Conservation (phyloP, 1,140 invertebrate species). For the Drosophila malerkotliana region DNA sequence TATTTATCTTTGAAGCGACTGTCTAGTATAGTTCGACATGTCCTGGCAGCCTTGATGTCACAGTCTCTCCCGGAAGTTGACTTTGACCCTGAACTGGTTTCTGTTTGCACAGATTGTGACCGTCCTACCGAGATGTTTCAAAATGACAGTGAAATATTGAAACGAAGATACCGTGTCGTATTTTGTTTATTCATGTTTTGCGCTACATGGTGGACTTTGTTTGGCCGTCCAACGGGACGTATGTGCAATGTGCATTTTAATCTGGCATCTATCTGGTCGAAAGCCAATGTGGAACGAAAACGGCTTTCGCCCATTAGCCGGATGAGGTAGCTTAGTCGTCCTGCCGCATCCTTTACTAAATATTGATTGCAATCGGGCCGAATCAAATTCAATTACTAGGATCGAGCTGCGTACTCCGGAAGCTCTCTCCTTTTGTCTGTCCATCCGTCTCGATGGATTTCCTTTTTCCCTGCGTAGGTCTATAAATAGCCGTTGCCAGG, state of each 20-base stretch:
- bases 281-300: slow-evolving; percentile 5
- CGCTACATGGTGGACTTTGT: slow-evolving; percentile 20
- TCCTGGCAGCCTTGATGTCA: slow-evolving; percentile 9
- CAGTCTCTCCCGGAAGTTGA: slow-evolving; percentile 23
- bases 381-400: slow-evolving; percentile 69
- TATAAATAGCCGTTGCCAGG: slow-evolving; percentile 60
- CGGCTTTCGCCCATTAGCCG: slow-evolving; percentile 40
- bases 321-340: slow-evolving; percentile 31
- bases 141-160: slow-evolving; percentile 62
- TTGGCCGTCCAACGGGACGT: slow-evolving; percentile 45
- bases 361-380: slow-evolving; percentile 65
- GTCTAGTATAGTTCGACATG: slow-evolving; percentile 25
- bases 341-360: slow-evolving; percentile 8
- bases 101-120: slow-evolving; percentile 58
- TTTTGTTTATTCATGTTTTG: slow-evolving; percentile 59
- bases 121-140: slow-evolving; percentile 34
- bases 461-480: slow-evolving; percentile 11
- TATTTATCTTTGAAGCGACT: slow-evolving; percentile 33
- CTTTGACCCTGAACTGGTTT: slow-evolving; percentile 30
- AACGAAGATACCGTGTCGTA: slow-evolving; percentile 23
- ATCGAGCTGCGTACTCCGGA: slow-evolving; percentile 36
- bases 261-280: slow-evolving; percentile 20
- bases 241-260: slow-evolving; percentile 66
- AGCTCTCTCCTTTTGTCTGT: slow-evolving; percentile 24
- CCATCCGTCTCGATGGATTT: slow-evolving; percentile 29